Evolutionary conservation across 2,797 vertebrate species (phyloP), one percentile per base, ranked within the genome.

Genomic region (Saxicola maurus): DNA sequence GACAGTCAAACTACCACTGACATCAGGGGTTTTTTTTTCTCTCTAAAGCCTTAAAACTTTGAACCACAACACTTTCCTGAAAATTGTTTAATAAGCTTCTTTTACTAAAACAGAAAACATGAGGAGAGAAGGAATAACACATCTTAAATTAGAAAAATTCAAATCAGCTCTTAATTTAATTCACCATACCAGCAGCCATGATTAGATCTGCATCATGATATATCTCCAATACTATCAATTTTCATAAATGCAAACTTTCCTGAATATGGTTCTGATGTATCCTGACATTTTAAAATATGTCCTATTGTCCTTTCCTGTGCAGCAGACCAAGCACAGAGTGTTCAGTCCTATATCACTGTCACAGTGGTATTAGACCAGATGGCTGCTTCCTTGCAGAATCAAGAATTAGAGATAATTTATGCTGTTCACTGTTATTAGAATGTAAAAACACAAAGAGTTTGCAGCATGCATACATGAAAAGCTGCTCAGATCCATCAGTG

Each of bases 271-370:
- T 97, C 96, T 97, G 97, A 97, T 97, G 96, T 96, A 96, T 97
- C 91, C 93, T 98, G 97, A 97, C 97, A 97, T 97, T 97, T 98
- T 97, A 98, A 98, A 98, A 98, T 97, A 98, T 97, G 97, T 97
- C 97, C 97, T 97, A 97, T 97, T 97, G 97, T 98, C 97, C 97
- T 97, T 96, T 97, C 95, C 96, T 97, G 96, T 94, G 95, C 97
- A 96, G 94, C 96, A 97, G 97, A 98, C 97, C 96, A 97, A 97
- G 95, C 94, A 96, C 95, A 82, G 95, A 95, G 96, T 96, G 94
- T 96, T 97, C 94, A 94, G 95, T 96, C 95, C 92, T 96, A 96
- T 96, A 97, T 97, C 97, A 98, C 91, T 97, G 97, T 98, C 98
- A 97, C 93, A 66, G 89, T 96, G 96, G 96, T 97, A 97, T 97